Evolutionary conservation across 2,113 vertebrate genomes (phyloP), one percentile per base, ranked within the genome.

Genomic region (Zingel zingel): DNA sequence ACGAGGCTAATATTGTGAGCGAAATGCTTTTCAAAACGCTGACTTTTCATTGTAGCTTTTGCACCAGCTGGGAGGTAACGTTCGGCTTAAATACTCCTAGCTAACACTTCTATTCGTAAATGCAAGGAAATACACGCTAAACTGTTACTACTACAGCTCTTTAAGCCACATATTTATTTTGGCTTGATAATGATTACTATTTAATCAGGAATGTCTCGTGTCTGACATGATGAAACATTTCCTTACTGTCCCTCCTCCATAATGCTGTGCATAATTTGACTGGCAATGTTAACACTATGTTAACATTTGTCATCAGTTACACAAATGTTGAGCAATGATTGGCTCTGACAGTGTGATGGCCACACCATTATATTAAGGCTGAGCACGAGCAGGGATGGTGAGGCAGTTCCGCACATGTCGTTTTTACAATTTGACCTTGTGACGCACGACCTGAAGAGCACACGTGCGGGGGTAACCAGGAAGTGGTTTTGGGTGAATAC

Each of bases 371-470:
- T n/a, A 15, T 12, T 6, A 6, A 13, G 15, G 14, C n/a, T 0
- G 33, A 23, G 30, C n/a, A 39, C 59, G 61, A 71, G 82, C 19
- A 3, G 1, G 6, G n/a, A 47, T 84, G 77, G n/a, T 23, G 68
- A 48, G 45, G 19, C 56, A n/a, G 72, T 88, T 87, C 77, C 77
- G 86, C 89, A 48, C 89, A 68, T 85, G 91, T 84, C 82, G 33
- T 82, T 47, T 57, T 77, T 59, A 33, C 69, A 57, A 27, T 92
- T 87, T 96, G 95, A 96, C 96, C 96, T 96, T 96, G 96, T 95
- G 94, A 93, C 87, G 92, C 87, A 23, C 87, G 94, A 89, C 93
- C 92, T 68, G 62, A 68, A 51, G 87, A 69, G 43, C 66, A 56
- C 95, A 94, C 92, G 94, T 94, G 94, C 86, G 92, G 78, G 64